A percentile compares a stretch with the other conserved stretches of the same genome.
These are phyloP conservation scores for Passerina amoena DNA, from an alignment of 2,113 vertebrate species.

Conservation along the genomic window DNA sequence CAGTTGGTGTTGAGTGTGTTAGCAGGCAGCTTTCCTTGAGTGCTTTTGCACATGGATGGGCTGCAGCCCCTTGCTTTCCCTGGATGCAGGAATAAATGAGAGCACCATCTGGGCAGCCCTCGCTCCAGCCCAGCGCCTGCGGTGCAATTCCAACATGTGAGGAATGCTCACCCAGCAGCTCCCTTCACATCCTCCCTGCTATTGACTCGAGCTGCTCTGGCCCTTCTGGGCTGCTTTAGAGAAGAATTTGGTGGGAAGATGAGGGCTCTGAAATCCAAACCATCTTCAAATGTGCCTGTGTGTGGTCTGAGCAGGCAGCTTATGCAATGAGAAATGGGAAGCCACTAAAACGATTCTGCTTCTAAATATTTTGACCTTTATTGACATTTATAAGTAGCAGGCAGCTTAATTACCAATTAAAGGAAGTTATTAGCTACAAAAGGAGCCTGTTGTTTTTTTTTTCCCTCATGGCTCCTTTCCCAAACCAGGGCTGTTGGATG, in stretches of 20 bases:
- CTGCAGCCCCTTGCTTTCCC: neutral
- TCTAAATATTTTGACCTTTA: conserved; percentile 72
- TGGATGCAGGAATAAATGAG: neutral
- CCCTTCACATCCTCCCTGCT: conserved; percentile 48
- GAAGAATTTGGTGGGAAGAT: conserved; percentile 45
- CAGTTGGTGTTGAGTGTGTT: neutral
- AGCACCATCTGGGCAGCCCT: conserved; percentile 25
- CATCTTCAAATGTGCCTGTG: conserved; percentile 45
- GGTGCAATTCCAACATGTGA: conserved; percentile 26
- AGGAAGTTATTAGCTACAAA: conserved; percentile 70
- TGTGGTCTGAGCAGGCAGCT: conserved; percentile 57
- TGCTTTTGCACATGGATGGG: neutral
- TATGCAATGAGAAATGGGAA: conserved; percentile 61
- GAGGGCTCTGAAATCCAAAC: conserved; percentile 54
- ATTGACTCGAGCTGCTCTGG: conserved; percentile 43
- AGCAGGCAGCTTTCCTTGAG: neutral
- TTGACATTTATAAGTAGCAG: conserved; percentile 72
- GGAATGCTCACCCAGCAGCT: conserved; percentile 60
- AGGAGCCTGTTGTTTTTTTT: conserved; percentile 52
- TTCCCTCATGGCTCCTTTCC: conserved; percentile 46
- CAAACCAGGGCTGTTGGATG: conserved; percentile 14
- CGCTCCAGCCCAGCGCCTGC: conserved; percentile 20
- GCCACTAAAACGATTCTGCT: conserved; percentile 64
- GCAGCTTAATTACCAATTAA: conserved; percentile 69
- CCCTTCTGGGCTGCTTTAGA: conserved; percentile 35